Evolutionary conservation across 2,797 vertebrate species (phyloP).

Genomic region (Enteromius thamalakanensis): DNA sequence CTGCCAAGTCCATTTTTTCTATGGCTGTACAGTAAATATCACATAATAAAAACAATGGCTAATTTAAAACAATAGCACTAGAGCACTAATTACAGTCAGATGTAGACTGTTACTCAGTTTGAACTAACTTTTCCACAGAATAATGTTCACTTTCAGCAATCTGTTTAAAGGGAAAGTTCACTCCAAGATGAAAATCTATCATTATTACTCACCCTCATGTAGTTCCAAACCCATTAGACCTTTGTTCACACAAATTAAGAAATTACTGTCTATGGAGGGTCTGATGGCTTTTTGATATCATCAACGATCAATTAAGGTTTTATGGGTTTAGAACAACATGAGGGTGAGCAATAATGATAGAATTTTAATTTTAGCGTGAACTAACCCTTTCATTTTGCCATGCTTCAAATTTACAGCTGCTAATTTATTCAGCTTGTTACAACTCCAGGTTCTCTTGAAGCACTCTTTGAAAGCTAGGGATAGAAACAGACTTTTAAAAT

Average conservation of each 20-base stretch:
- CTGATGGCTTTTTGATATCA: too few species aligned
- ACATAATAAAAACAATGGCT: not conserved
- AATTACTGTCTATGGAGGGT: too few species aligned
- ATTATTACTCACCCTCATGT: too few species aligned
- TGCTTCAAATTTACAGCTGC: not conserved
- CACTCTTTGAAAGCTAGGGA: not conserved
- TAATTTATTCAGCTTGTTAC: not conserved
- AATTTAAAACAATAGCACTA: not conserved
- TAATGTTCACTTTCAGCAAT: slow-evolving; percentile 2
- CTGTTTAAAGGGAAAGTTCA: not conserved
- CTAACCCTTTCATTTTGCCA: not conserved
- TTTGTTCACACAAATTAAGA: too few species aligned
- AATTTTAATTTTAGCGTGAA: too few species aligned
- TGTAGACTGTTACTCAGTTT: not conserved
- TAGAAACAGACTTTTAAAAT: slow-evolving; percentile 5
- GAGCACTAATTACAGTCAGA: not conserved
- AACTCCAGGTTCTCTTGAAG: not conserved
- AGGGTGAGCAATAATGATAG: too few species aligned
- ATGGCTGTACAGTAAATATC: not conserved
- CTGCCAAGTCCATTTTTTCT: not conserved
- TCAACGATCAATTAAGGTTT: too few species aligned
- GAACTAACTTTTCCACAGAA: not conserved
- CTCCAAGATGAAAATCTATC: too few species aligned
- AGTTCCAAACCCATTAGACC: too few species aligned
- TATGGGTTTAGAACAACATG: too few species aligned